Evolutionary conservation across 2,113 vertebrate species (phyloP), one percentile per base, ranked within the genome.

Genomic region (Propithecus coquereli): DNA sequence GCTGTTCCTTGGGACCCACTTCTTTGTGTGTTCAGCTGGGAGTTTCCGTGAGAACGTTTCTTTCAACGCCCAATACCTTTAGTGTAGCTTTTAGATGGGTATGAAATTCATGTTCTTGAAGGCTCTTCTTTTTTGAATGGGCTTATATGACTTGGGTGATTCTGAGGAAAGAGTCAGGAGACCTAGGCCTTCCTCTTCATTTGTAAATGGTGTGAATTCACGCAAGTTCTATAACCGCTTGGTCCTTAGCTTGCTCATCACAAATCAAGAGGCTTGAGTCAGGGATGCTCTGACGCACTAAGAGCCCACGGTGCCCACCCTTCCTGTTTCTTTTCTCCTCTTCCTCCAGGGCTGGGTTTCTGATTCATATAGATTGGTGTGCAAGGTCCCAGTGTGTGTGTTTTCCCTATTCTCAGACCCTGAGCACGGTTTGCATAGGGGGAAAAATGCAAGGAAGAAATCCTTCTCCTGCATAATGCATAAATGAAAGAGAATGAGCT

Each of bases 1-100:
- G 20, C 94, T 94, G 82, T 70, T 96, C 93, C 96, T 94, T 52
- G 54, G 97, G 0, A 84, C 87, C 87, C 0, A 6, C 87, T 96
- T 98, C 86, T 95, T 25, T 97, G 98, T 97, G 94, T 96, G 97
- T 96, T 98, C 97, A 98, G 97, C 94, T 98, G 98, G 68, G 91
- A 97, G 90, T 98, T 94, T 97, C 94, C 59, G 76, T 40, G 89
- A 97, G 96, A 98, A 70, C 43, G 73, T 45, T 74, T 96, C 93
- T 68, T 94, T 63, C 87, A 82, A n/a, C 27, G 43, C 43, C 76
- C 40, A 47, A 91, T 94, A 83, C 85, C 32, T 70, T 88, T 34
- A 91, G 50, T 5, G 6, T 16, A 82, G 89, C 40, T 96, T 89
- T 95, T 34, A 94, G 86, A 91, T n/a, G 71, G 66, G 76, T 54